phyloP scores from a whole-genome alignment of 2,888 invertebrate species.

The Lutraria lutraria region DNA sequence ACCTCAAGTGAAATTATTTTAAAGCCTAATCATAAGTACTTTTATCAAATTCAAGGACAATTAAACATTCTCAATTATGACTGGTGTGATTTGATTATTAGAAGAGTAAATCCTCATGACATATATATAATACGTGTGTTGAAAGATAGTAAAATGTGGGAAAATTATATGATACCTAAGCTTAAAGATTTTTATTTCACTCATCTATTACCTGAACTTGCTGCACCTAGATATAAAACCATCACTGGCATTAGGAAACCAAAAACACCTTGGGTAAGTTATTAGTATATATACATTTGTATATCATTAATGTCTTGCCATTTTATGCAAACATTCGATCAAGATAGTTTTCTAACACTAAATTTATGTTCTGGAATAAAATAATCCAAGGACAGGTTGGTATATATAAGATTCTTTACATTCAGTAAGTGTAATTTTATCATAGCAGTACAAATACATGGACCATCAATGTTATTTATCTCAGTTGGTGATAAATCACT shows the following conservation, averaged over 20 bases:
- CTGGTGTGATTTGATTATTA: constrained; percentile 48
- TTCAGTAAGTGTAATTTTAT: too few species aligned
- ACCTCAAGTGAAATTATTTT: too few species aligned
- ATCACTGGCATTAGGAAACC: not conserved
- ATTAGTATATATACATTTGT: not conserved
- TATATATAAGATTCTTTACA: not conserved
- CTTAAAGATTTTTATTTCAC: not conserved
- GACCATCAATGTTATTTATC: too few species aligned
- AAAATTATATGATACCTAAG: not conserved
- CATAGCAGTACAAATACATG: too few species aligned
- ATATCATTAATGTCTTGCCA: not conserved
- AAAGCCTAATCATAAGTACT: constrained; percentile 30
- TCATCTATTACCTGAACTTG: not conserved
- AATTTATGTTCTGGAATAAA: not conserved
- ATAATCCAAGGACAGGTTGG: not conserved
- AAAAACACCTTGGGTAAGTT: not conserved
- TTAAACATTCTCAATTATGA: constrained; percentile 44
- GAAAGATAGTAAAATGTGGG: constrained; percentile 28
- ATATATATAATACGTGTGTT: constrained; percentile 39
- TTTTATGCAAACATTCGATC: too few species aligned
- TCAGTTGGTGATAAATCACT: too few species aligned
- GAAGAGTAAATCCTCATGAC: constrained; percentile 50
- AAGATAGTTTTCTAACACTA: not conserved
- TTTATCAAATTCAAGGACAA: constrained; percentile 46
- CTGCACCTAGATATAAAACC: not conserved